Base-by-base conservation (phyloP, 2,113 vertebrate species). In the Zeus faber region DNA sequence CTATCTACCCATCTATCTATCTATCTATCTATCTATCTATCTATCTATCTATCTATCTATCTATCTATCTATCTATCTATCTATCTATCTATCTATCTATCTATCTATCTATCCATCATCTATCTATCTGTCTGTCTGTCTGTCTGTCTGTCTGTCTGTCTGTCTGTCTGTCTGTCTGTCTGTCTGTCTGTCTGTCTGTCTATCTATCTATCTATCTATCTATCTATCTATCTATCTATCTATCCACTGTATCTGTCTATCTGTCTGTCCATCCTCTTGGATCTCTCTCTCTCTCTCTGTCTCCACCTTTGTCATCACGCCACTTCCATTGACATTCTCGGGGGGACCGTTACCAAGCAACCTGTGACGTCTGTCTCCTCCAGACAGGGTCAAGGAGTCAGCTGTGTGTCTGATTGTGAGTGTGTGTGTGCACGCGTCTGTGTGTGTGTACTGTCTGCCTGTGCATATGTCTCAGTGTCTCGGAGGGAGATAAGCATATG, bases 281-380 rank as follows among this genome's bases (percentile, higher is more conserved):
- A n/a, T n/a, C n/a, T n/a, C n/a, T n/a, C n/a, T n/a, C n/a, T n/a
- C n/a, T n/a, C n/a, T n/a, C n/a, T n/a, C n/a, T n/a, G n/a, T n/a
- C n/a, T n/a, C n/a, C n/a, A n/a, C 37, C 0, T 57, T 72, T 84
- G 61, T 74, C 72, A 83, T 72, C 58, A 77, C 64, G 66, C 59
- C 59, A 24, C 23, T 49, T 72, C 70, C 51, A 31, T 59, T n/a
- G 65, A 72, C 62, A 70, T 63, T 70, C 66, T 45, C 49, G 35
- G 10, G n/a, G 25, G 41, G 56, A 25, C 62, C 55, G 80, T 85
- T 87, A 74, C 83, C 26, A 77, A 71, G 74, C 56, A 46, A 85
- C 77, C 55, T 5, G 13, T 65, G 54, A 63, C 21, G 53, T 74
- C 80, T 70, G 59, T 57, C 48, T 62, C 64, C 74, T 70, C 47